A percentile compares a stretch with the other conserved stretches of the same genome.
phyloP scores from a whole-genome alignment of 2,113 vertebrate species.

The Ascaphus truei region DNA sequence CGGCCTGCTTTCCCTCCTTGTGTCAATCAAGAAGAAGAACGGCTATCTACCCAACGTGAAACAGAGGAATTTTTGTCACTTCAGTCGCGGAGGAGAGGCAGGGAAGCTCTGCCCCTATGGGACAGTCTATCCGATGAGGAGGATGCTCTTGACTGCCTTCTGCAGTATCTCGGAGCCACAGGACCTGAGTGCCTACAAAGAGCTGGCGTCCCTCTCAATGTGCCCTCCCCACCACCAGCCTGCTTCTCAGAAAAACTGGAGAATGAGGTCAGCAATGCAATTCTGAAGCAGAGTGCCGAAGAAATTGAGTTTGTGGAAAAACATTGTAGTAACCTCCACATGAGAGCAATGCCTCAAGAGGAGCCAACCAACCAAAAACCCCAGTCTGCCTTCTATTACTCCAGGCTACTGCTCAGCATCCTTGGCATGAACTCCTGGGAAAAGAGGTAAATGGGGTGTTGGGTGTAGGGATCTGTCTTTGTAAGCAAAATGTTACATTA shows the following conservation, averaged over 20 bases:
- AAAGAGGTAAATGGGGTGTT: slow-evolving; percentile 78
- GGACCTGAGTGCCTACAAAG: slow-evolving; percentile 95
- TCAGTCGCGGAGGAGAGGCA: slow-evolving; percentile 78
- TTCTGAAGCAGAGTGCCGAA: slow-evolving; percentile 90
- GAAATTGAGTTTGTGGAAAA: slow-evolving; percentile 88
- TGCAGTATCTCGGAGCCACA: slow-evolving; percentile 89
- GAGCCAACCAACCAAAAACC: slow-evolving; percentile 83
- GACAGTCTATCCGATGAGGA: slow-evolving; percentile 87
- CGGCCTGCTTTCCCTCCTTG: neutral
- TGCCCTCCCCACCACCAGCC: slow-evolving; percentile 85
- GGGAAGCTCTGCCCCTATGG: slow-evolving; percentile 89
- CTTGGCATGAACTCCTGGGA: slow-evolving; percentile 98
- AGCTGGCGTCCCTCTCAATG: slow-evolving; percentile 88
- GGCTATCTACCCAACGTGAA: slow-evolving; percentile 39
- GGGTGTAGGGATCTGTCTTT: too few species aligned
- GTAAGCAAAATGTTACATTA: too few species aligned
- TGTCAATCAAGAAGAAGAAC: slow-evolving; percentile 39
- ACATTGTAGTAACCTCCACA: slow-evolving; percentile 84
- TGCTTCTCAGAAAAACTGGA: slow-evolving; percentile 98
- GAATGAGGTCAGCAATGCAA: slow-evolving; percentile 95
- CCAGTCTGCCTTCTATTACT: slow-evolving; percentile 96
- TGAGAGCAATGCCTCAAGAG: slow-evolving; percentile 83
- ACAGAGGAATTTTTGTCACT: slow-evolving; percentile 50
- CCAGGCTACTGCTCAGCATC: slow-evolving; percentile 93
- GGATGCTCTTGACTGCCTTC: slow-evolving; percentile 90